Conservation (phyloP, 2,113 vertebrate species). For the Silurus asotus region DNA sequence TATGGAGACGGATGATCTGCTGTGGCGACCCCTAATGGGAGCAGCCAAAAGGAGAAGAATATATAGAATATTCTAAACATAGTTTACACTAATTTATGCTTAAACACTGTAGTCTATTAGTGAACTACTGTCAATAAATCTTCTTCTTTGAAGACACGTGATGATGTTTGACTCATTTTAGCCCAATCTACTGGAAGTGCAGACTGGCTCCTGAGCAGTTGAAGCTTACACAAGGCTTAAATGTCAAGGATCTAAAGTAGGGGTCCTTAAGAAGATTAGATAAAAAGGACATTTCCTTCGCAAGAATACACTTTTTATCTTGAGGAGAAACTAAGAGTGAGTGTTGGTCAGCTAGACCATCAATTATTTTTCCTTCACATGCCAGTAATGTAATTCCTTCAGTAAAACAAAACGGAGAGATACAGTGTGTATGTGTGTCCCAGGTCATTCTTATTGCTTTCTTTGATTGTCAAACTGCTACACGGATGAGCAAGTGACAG, state of each 20-base stretch:
- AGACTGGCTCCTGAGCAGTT: conserved; percentile 52
- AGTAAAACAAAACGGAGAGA: not conserved
- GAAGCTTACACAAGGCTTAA: conserved; percentile 63
- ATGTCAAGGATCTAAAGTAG: conserved; percentile 78
- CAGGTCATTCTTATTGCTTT: not conserved
- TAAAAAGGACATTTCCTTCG: conserved; percentile 79
- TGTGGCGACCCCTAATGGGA: no score
- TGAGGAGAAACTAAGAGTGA: conserved; percentile 72
- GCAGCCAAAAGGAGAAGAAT: no score
- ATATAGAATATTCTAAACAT: not conserved
- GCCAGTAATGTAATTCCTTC: conserved; percentile 57
- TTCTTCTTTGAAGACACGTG: not conserved
- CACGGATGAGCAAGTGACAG: not conserved
- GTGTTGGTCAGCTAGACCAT: conserved; percentile 85
- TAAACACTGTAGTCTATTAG: not conserved
- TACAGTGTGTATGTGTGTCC: not conserved
- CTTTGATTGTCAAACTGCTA: not conserved
- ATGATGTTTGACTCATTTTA: conserved; percentile 37
- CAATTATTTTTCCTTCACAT: conserved; percentile 76
- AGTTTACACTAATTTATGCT: not conserved
- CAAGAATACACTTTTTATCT: conserved; percentile 69
- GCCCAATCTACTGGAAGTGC: conserved; percentile 41
- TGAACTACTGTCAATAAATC: not conserved
- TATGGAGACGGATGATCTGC: no score
- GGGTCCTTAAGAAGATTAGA: conserved; percentile 76